These are phyloP conservation scores for Himalopsyche japonica DNA, from an alignment of 2,888 invertebrate genomes.

Conservation along the genomic window DNA sequence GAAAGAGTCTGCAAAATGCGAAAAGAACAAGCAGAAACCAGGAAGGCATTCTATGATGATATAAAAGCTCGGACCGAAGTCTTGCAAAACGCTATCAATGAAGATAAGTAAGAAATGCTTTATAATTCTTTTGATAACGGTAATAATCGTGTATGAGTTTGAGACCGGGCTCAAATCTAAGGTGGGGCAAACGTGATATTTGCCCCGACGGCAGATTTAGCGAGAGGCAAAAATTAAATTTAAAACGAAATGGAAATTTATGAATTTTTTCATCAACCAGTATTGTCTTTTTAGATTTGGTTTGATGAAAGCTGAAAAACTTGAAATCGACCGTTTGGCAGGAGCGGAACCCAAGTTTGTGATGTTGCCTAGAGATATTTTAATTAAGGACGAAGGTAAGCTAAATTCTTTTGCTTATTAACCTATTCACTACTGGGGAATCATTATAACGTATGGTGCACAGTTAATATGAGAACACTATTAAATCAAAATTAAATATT, in stretches of 20 bases:
- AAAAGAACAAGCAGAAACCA: conserved; percentile 52
- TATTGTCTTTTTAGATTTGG: conserved; percentile 47
- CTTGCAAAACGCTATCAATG: conserved; percentile 52
- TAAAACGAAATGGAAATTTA: too few relatives aligned
- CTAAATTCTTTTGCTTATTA: not conserved
- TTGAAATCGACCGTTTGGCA: conserved; percentile 51
- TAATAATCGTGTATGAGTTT: too few relatives aligned
- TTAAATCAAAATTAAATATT: too few relatives aligned
- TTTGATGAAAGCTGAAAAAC: conserved; percentile 53
- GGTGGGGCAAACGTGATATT: too few relatives aligned
- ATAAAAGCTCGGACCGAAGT: conserved; percentile 50
- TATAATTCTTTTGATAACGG: not conserved
- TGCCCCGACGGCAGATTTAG: too few relatives aligned
- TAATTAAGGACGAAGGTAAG: conserved; percentile 50
- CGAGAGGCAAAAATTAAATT: too few relatives aligned
- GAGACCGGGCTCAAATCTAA: too few relatives aligned
- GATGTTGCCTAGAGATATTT: conserved; percentile 50
- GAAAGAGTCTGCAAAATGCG: conserved; percentile 49
- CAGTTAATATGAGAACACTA: too few relatives aligned
- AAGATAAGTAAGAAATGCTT: conserved; percentile 47
- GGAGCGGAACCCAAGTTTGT: conserved; percentile 53
- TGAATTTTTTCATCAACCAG: not conserved
- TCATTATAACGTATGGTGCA: too few relatives aligned
- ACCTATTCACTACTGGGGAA: too few relatives aligned
- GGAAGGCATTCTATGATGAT: conserved; percentile 53